phyloP scores from a whole-genome alignment of 2,888 invertebrate species.

The Oligia strigilis region DNA sequence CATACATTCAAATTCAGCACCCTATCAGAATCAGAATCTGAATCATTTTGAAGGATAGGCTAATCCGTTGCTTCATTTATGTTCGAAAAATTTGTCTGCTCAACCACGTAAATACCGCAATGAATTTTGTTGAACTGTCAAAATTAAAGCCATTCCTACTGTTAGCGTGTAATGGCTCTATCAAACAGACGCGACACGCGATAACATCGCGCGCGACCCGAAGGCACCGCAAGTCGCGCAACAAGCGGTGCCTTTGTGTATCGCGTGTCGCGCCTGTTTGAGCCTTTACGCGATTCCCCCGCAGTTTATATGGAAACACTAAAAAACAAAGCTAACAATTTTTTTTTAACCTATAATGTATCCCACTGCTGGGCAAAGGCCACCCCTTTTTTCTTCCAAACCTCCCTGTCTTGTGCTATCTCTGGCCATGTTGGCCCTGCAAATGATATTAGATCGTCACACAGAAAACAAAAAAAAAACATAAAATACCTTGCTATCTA shows the following conservation, averaged over 20 bases:
- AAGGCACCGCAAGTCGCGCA: too few species aligned
- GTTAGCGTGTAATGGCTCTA: background rate
- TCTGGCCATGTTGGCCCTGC: background rate
- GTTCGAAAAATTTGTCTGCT: background rate
- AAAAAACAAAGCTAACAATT: background rate
- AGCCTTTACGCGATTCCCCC: background rate
- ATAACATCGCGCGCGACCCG: too few species aligned
- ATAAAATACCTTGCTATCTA: conserved; percentile 7
- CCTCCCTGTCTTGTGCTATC: background rate
- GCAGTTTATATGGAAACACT: background rate
- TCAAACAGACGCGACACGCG: too few species aligned
- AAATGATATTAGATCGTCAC: background rate
- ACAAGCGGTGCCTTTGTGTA: too few species aligned
- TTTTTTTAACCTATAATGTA: too few species aligned
- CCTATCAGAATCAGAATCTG: background rate
- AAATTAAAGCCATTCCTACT: background rate
- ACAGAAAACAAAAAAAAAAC: background rate
- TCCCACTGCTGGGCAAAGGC: background rate
- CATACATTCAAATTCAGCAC: background rate
- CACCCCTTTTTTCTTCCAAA: background rate
- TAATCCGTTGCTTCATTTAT: background rate
- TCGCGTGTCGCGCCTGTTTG: too few species aligned
- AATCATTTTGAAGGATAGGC: background rate
- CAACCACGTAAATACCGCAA: background rate
- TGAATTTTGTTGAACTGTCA: background rate